A percentile compares a stretch with the other conserved stretches of the same genome.
Conservation (phyloP, 2,888 invertebrate genomes). For the Entomobrya multifasciata region DNA sequence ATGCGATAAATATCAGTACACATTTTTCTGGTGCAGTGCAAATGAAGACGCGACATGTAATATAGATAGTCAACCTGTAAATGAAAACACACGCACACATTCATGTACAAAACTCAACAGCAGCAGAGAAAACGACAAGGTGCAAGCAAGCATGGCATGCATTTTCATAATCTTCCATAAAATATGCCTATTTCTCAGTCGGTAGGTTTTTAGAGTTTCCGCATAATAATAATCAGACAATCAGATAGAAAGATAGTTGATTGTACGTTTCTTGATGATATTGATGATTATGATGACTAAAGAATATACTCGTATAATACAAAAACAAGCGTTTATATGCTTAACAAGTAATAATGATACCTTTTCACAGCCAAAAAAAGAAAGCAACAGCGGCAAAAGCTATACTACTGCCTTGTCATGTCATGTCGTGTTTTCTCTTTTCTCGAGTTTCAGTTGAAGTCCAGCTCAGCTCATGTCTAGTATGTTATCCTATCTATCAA, state of each 20-base stretch:
- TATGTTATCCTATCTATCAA: conserved; percentile 32
- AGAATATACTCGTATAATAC: too few species aligned
- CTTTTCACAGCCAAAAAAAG: too few species aligned
- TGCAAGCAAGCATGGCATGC: conserved; percentile 12
- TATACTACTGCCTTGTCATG: conserved; percentile 35
- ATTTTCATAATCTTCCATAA: conserved; percentile 30
- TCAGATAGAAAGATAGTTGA: neutral
- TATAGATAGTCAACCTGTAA: neutral
- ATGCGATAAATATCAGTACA: too few species aligned
- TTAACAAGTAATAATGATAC: too few species aligned
- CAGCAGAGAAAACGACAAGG: neutral
- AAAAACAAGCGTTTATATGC: too few species aligned
- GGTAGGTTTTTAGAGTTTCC: neutral
- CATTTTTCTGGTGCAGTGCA: neutral
- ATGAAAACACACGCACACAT: conserved; percentile 22
- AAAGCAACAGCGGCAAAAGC: conserved; percentile 32
- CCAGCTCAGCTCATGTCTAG: too few species aligned
- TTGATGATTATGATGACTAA: conserved; percentile 4
- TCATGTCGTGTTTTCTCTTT: neutral
- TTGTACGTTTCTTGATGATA: neutral
- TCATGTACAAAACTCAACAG: too few species aligned
- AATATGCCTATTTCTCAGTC: neutral
- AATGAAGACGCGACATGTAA: conserved; percentile 8
- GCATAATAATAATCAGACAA: conserved; percentile 19
- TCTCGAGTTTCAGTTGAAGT: too few species aligned